phyloP scores from a whole-genome alignment of 2,113 vertebrate species.

The Caranx melampygus region DNA sequence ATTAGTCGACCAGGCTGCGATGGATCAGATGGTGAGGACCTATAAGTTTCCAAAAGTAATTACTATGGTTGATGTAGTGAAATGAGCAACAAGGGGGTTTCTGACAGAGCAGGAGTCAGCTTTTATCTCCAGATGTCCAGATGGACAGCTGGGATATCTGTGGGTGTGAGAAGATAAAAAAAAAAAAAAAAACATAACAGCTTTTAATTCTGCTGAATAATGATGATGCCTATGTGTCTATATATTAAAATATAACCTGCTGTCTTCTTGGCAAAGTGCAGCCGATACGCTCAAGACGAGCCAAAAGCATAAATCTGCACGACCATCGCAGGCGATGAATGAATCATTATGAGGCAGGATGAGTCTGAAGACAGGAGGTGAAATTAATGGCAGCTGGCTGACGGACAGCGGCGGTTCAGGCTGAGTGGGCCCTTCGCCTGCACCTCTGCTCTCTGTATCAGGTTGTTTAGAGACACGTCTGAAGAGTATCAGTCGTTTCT shows the following conservation, averaged over 20 bases:
- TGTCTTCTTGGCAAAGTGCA: constrained; percentile 55
- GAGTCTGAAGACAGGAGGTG: constrained; percentile 40
- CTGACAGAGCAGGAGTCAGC: constrained; percentile 12
- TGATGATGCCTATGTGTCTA: constrained; percentile 40
- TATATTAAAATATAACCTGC: constrained; percentile 57
- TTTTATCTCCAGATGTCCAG: constrained; percentile 4
- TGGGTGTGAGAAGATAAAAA: not conserved
- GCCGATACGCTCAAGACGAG: constrained; percentile 25
- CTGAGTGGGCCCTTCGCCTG: not conserved
- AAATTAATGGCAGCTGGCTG: constrained; percentile 47
- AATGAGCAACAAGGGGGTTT: not conserved
- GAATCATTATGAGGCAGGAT: constrained; percentile 56
- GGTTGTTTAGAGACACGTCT: not conserved
- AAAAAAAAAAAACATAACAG: accelerated
- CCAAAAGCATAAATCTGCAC: constrained; percentile 64
- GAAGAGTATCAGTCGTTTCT: not conserved
- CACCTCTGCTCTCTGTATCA: constrained; percentile 25
- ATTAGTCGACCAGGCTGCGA: not conserved
- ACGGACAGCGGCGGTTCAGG: constrained; percentile 6
- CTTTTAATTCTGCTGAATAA: constrained; percentile 53
- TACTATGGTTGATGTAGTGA: not conserved
- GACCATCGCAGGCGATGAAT: constrained; percentile 58
- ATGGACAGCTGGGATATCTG: constrained; percentile 33
- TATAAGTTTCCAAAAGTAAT: not conserved
- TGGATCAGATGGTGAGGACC: too few relatives aligned